Evolutionary conservation across 2,113 vertebrate species (phyloP).

Genomic region (Sander vitreus): DNA sequence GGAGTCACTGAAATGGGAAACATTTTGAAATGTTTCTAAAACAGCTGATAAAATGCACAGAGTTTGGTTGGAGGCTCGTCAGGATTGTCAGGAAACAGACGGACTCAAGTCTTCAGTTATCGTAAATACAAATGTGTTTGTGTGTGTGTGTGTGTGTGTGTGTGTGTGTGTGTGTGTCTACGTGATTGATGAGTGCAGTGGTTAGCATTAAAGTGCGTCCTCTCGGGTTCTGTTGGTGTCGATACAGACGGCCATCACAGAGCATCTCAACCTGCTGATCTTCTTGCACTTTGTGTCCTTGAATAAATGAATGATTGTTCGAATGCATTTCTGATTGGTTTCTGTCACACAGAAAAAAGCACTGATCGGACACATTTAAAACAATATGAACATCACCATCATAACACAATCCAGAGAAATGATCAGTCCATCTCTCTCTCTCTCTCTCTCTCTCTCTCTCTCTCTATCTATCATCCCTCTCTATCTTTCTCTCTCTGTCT

Average conservation of each 20-base stretch:
- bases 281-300: too few relatives aligned
- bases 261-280: neutral
- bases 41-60: too few relatives aligned
- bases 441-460: constrained; percentile 59
- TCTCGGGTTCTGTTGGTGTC: constrained; percentile 51
- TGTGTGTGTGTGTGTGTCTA: constrained; percentile 12
- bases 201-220: constrained; percentile 58
- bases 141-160: too few relatives aligned
- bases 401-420: constrained; percentile 13
- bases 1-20: too few relatives aligned
- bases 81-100: too few relatives aligned
- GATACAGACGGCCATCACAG: constrained; percentile 29
- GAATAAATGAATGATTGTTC: too few relatives aligned
- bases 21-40: too few relatives aligned
- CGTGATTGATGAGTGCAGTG: constrained; percentile 68
- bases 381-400: constrained; percentile 11
- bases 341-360: too few relatives aligned
- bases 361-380: too few relatives aligned
- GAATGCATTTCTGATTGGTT: too few relatives aligned
- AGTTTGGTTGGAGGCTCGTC: too few relatives aligned
- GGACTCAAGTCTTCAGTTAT: too few relatives aligned
- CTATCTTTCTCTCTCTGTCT: constrained; percentile 65
- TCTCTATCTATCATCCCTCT: constrained; percentile 39
- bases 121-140: neutral
- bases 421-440: constrained; percentile 29